Evolutionary conservation across 2,888 invertebrate genomes (phyloP), one percentile per base, ranked within the genome.

Genomic region (Pollenia amentaria): DNA sequence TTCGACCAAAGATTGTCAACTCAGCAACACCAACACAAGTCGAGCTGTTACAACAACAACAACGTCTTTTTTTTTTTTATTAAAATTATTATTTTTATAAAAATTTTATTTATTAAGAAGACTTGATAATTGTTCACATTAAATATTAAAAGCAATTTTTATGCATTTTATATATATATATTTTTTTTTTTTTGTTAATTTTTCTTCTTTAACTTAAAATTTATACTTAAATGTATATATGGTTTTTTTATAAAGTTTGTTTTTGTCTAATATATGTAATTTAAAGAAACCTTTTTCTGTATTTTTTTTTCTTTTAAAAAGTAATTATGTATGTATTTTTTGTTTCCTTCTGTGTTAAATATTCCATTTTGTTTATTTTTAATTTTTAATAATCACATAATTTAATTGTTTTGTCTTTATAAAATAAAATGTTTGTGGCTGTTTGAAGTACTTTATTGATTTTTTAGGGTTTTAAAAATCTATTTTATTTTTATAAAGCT

Each of bases 251-350:
- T 72, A n/a, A 7, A 48, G 42, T n/a, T 42, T 67, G 9, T 46
- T 77, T 76, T 69, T 81, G 46, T 69, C 48, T 72, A 81, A 72
- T 44, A 75, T 85, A 72, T 44, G 69, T 85, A 60, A 77, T 73
- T 85, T 80, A 55, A 85, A 85, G 85, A 86, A 86, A 82, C 82
- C 82, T 73, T 86, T 73, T 81, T 73, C 44, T 65, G 55, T 57
- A 77, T 78, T 18, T 73, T 67, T 18, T 85, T 75, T 75, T 46
- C 46, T 44, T 82, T 78, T 78, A 44, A 29, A 29, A 78, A 77
- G 48, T 77, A 81, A 57, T 51, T 77, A 69, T 62, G 69, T 65
- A 69, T 79, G 53, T 80, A 9, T 29, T 51, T 18, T 29, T 53
- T 64, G 51, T 79, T 65, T 62, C 53, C 70, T 70, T 70, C 9